Percentiles rank a stretch among this genome's conserved stretches.
Conservation (phyloP, 2,113 vertebrate genomes). For the Pipa parva region DNA sequence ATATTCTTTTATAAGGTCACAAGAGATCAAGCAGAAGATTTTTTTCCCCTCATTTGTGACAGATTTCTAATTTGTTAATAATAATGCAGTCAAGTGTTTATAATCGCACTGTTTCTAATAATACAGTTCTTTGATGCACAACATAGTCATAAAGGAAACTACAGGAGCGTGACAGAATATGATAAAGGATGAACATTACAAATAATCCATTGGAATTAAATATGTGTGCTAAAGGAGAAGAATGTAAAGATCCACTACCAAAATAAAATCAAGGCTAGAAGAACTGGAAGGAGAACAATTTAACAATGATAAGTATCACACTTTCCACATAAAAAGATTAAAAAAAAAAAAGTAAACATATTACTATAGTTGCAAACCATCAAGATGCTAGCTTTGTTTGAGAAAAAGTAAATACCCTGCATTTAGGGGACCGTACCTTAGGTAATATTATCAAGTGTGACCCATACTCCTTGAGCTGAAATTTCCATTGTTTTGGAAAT, state of each 20-base stretch:
- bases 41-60: constrained; percentile 13
- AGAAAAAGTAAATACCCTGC: too few relatives aligned
- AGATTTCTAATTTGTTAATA: constrained; percentile 37
- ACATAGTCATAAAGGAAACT: constrained; percentile 25
- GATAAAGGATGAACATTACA: constrained; percentile 22
- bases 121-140: constrained; percentile 28
- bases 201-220: constrained; percentile 36
- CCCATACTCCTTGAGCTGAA: too few relatives aligned
- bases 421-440: too few relatives aligned
- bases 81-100: constrained; percentile 38
- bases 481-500: too few relatives aligned
- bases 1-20: constrained; percentile 65
- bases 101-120: constrained; percentile 35
- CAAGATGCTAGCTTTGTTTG: too few relatives aligned
- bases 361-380: too few relatives aligned
- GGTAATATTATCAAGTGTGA: too few relatives aligned
- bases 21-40: constrained; percentile 46
- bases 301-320: constrained; percentile 67
- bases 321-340: too few relatives aligned
- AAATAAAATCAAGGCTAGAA: background rate
- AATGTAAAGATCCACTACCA: background rate
- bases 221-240: constrained; percentile 1
- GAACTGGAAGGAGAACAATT: constrained; percentile 60
- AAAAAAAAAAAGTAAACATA: too few relatives aligned
- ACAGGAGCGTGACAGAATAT: constrained; percentile 30